Base-by-base conservation (phyloP, 2,888 invertebrate species). In the Parthenolecanium corni region DNA sequence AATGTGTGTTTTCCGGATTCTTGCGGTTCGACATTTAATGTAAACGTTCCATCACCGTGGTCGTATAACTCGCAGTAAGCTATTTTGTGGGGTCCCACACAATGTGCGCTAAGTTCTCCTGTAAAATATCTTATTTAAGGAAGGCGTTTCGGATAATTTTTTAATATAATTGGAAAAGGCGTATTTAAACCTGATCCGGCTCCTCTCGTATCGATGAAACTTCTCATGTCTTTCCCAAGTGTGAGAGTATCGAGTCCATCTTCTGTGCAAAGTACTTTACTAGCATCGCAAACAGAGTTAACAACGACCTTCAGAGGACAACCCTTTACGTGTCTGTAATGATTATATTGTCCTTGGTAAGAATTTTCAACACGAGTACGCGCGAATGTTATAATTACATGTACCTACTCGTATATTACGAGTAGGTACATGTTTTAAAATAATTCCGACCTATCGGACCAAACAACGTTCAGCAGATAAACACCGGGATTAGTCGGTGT, bases 61-160 rank as follows among this genome's bases (percentile, higher is more conserved):
- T 98, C 97, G 73, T 93, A 94, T 3, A 98, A 80, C 74, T 97
- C 96, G 74, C 97, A 98, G 73, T 94, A 94, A 6, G 97, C 97
- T 58, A 94, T 92, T 79, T 96, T 88, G 65, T 82, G 78, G 0
- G 88, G 88, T 1, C 98, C 98, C 54, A 90, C 86, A 74, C 98
- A 98, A 73, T 96, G 94, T 1, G 96, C 97, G 1, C 95, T 94
- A 62, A 97, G 78, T 74, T 97, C 96, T 14, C 96, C 83, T 81
- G 67, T 12, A 70, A 31, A 4, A 69, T n/a, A 52, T 56, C 31
- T 31, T 31, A 31, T 9, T 4, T 31, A 31, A 31, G 31, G 4
- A 31, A 31, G 4, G 5, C 5, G 9, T 31, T 31, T 31, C 20
- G 14, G 20, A 61, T 14, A 18, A 57, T 42, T 42, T 51, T 36